Evolutionary conservation across 1,140 invertebrate species (phyloP).

Genomic region (Ladona fulva): DNA sequence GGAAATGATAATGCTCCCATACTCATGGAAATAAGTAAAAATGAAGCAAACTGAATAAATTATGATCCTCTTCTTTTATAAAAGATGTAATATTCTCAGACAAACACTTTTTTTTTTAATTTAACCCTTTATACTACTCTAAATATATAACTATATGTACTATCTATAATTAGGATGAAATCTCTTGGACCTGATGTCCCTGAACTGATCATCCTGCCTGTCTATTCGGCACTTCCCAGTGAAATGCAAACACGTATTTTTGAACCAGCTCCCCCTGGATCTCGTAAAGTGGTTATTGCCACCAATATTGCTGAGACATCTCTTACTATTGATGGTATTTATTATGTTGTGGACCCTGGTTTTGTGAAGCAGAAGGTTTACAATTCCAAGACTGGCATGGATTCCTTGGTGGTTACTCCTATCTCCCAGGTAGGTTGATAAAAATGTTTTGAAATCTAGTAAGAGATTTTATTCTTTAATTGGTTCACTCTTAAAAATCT

Average conservation of each 20-base stretch:
- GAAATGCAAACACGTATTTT: slow-evolving; percentile 99
- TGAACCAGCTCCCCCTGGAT: slow-evolving; percentile 95
- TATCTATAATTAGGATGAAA: no score
- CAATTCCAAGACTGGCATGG: slow-evolving; percentile 99
- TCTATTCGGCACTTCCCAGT: slow-evolving; percentile 96
- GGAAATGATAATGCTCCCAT: no score
- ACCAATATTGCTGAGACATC: slow-evolving; percentile 99
- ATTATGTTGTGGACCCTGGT: slow-evolving; percentile 98
- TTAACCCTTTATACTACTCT: no score
- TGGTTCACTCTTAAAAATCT: no score
- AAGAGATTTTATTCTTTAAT: no score
- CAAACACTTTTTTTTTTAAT: no score
- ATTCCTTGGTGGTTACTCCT: slow-evolving; percentile 95
- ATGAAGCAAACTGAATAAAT: no score
- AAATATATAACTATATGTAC: no score
- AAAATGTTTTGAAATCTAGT: no score
- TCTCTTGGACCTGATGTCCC: slow-evolving; percentile 94
- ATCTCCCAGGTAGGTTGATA: slow-evolving; percentile 87
- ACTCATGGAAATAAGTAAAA: no score
- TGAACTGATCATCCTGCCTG: slow-evolving; percentile 94
- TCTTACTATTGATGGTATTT: slow-evolving; percentile 97
- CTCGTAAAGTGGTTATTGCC: slow-evolving; percentile 96
- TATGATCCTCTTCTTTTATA: no score
- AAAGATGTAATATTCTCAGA: no score
- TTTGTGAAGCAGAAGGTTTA: slow-evolving; percentile 99